Evolutionary conservation across 2,888 invertebrate species (phyloP).

Genomic region (Blomia tropicalis): DNA sequence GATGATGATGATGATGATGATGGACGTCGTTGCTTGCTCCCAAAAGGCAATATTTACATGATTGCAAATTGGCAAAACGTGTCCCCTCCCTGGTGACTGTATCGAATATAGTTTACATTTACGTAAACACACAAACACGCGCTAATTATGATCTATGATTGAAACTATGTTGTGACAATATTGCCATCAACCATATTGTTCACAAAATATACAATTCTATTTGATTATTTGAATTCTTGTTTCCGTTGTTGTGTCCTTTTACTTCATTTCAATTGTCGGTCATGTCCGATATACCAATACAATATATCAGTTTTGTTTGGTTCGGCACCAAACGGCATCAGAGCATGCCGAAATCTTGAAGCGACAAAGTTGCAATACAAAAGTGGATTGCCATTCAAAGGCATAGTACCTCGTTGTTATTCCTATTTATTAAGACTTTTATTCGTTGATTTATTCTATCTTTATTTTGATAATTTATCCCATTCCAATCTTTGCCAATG

Average conservation of each 20-base stretch:
- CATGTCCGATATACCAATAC: too few species aligned
- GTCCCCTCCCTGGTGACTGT: background rate
- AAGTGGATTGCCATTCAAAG: background rate
- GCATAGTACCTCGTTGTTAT: background rate
- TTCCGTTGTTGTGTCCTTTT: too few species aligned
- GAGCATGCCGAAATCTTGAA: too few species aligned
- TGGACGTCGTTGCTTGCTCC: too few species aligned
- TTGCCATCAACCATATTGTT: background rate
- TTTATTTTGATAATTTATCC: conserved; percentile 19
- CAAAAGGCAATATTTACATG: too few species aligned
- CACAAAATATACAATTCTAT: background rate
- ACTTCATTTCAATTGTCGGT: too few species aligned
- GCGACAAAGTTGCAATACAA: background rate
- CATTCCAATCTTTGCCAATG: conserved; percentile 1
- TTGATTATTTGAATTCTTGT: too few species aligned
- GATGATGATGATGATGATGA: background rate
- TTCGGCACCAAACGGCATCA: too few species aligned
- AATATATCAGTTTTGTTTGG: too few species aligned
- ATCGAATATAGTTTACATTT: background rate
- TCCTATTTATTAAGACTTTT: background rate
- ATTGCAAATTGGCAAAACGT: background rate
- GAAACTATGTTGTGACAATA: background rate
- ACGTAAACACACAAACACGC: background rate
- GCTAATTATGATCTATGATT: background rate
- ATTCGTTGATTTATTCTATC: conserved; percentile 16